Base-by-base conservation (phyloP, 1,140 invertebrate species). In the Teleopsis dalmanni region DNA sequence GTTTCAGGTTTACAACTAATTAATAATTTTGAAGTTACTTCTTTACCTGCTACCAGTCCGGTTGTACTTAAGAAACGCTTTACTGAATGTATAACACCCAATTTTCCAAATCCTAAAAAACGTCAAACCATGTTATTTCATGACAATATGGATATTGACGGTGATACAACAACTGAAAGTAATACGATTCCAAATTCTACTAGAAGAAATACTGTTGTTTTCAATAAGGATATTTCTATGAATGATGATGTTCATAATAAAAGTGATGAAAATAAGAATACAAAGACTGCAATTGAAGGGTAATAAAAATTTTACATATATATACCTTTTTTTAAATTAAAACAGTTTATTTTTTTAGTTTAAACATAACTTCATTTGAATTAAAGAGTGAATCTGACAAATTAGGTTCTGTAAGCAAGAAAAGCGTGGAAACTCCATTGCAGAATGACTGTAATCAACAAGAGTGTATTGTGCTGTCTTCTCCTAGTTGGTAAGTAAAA, bases 61-160 rank as follows among this genome's bases (percentile, higher is more conserved):
- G 6, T 26, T 7, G 5, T n/a, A n/a, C n/a, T 19, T 19, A 35
- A 42, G 31, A 43, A 49, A 33, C 38, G 47, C 4, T n/a, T 26
- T 21, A 40, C 47, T 11, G 38, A 11, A 11, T 16, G 42, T 35
- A 34, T 49, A 40, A 49, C 47, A 8, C 29, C 47, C 22, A 25
- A 26, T 16, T 36, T 50, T 16, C 37, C 40, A 44, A 21, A 22
- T 14, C 25, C 40, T 9, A 44, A 50, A 33, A 50, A 50, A 44
- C 35, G 41, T n/a, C 31, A 50, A 22, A 45, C 48, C 16, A 31
- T 44, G 18, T 4, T 50, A 4, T 44, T 45, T 27, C 23, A 44
- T 18, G 18, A 44, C 22, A 44, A 26, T 36, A n/a, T n/a, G n/a
- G 9, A 4, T 11, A 29, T 44, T 11, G 23, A 37, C n/a, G 41